Evolutionary conservation across 2,888 invertebrate species (phyloP).

Genomic region (Ceraclea dissimilis): DNA sequence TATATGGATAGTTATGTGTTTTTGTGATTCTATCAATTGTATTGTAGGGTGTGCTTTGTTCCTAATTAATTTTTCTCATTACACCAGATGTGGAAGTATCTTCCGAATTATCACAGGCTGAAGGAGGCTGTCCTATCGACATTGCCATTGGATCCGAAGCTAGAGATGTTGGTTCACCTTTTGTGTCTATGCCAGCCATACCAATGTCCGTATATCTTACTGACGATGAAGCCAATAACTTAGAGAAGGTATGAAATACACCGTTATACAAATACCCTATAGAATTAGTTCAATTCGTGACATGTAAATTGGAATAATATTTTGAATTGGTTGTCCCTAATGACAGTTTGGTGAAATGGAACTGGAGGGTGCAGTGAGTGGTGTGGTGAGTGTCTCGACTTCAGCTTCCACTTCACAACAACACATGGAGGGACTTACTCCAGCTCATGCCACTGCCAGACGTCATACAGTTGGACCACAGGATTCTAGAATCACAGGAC

Average conservation of each 20-base stretch:
- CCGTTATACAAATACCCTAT: no score
- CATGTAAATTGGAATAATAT: no score
- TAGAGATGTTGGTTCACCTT: conserved; percentile 34
- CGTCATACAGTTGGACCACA: conserved; percentile 92
- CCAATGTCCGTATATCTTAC: conserved; percentile 43
- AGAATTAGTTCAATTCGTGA: no score
- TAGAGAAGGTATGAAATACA: conserved; percentile 51
- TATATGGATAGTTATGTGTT: no score
- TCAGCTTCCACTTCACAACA: background rate
- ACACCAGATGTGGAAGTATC: conserved; percentile 4
- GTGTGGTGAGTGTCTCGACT: background rate
- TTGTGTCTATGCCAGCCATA: conserved; percentile 46
- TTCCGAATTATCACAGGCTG: background rate
- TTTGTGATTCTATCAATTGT: no score
- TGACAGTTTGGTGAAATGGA: conserved; percentile 52
- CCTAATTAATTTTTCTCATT: background rate
- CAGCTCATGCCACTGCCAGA: conserved; percentile 51
- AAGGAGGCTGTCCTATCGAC: conserved; percentile 6
- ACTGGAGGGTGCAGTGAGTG: background rate
- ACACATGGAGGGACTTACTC: background rate
- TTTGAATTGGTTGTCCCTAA: no score
- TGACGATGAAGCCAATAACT: conserved; percentile 46
- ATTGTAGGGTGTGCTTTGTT: background rate
- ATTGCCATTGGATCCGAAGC: conserved; percentile 10
- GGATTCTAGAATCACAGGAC: conserved; percentile 74